Evolutionary conservation across 2,888 invertebrate genomes (phyloP).

Genomic region (Heliconius sara): DNA sequence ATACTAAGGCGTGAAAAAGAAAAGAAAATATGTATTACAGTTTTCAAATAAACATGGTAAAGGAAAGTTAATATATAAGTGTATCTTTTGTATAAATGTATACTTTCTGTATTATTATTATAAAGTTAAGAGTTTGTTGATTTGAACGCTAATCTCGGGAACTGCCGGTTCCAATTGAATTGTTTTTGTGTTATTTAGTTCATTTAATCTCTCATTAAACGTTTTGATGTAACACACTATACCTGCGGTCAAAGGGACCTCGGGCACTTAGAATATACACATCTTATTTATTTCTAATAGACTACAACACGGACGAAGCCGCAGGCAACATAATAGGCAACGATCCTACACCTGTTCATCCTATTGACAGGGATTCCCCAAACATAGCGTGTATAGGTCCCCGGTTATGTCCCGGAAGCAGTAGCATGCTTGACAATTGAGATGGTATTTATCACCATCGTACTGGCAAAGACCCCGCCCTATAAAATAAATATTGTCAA

Average conservation of each 20-base stretch:
- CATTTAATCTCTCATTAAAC: neutral
- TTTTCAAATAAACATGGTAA: neutral
- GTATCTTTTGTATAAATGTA: neutral
- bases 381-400: slow-evolving; percentile 51
- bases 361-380: slow-evolving; percentile 55
- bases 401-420: slow-evolving; percentile 51
- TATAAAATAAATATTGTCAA: slow-evolving; percentile 42
- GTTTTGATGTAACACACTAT: neutral
- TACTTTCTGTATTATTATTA: too few relatives aligned
- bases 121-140: neutral
- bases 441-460: slow-evolving; percentile 56
- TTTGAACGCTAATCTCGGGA: neutral
- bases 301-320: neutral
- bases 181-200: neutral
- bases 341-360: slow-evolving; percentile 39
- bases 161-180: neutral
- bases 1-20: neutral
- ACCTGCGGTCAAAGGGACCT: neutral
- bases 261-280: neutral
- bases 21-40: neutral
- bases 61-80: neutral
- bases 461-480: slow-evolving; percentile 55
- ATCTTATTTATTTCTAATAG: neutral
- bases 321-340: neutral
- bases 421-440: slow-evolving; percentile 55